A percentile compares a stretch with the other conserved stretches of the same genome.
phyloP scores from a whole-genome alignment of 1,140 invertebrate genomes.

The Tetramorium alpestre region DNA sequence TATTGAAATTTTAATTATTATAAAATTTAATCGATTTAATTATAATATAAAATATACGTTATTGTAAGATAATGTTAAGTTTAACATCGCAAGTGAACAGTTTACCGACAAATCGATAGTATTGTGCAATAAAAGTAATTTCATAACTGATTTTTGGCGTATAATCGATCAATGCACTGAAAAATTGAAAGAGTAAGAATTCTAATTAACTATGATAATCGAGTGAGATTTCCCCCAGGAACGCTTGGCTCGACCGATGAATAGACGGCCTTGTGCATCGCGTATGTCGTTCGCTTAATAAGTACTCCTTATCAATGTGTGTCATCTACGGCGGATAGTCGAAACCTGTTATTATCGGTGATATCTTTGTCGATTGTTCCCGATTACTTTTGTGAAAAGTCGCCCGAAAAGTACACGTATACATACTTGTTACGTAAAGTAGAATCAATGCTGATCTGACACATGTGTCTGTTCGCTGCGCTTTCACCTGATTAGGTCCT shows the following conservation, averaged over 20 bases:
- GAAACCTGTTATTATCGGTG: conserved; percentile 70
- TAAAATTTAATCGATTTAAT: neutral
- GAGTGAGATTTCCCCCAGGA: conserved; percentile 67
- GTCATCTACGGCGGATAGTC: conserved; percentile 70
- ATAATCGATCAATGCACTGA: neutral
- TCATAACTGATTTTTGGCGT: conserved; percentile 1
- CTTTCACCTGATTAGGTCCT: conserved; percentile 70
- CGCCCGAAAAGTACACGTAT: conserved; percentile 20
- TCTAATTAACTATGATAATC: conserved; percentile 30
- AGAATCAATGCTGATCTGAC: conserved; percentile 58
- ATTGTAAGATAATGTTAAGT: neutral
- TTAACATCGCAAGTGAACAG: neutral
- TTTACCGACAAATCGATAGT: neutral
- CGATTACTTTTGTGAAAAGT: conserved; percentile 72
- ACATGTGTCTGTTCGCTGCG: conserved; percentile 57
- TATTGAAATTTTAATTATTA: neutral
- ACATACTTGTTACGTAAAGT: conserved; percentile 52
- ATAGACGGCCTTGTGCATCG: conserved; percentile 55
- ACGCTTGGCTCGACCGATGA: conserved; percentile 60
- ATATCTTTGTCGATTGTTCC: conserved; percentile 68
- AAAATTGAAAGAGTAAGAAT: conserved; percentile 48
- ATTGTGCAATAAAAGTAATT: neutral
- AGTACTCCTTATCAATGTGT: conserved; percentile 76
- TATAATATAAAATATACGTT: neutral
- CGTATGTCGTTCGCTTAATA: conserved; percentile 69